A percentile compares a stretch with the other conserved stretches of the same genome.
These are phyloP conservation scores for Leptothorax acervorum DNA, from an alignment of 2,888 invertebrate genomes.

Conservation along the genomic window DNA sequence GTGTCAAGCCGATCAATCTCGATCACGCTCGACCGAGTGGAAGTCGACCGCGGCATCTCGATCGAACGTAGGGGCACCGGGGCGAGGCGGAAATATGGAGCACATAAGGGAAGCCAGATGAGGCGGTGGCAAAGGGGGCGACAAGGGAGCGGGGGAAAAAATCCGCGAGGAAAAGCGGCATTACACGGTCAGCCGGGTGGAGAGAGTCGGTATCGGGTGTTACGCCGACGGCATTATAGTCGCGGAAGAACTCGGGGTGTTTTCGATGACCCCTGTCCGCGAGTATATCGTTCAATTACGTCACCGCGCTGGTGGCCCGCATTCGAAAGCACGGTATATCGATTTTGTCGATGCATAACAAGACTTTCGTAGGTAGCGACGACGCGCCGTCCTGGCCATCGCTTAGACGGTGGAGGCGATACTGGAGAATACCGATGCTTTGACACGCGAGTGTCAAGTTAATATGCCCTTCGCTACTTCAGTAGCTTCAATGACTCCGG, in stretches of 20 bases:
- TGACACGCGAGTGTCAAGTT: slow-evolving; percentile 4
- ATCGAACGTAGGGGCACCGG: slow-evolving; percentile 43
- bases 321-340: slow-evolving; percentile 72
- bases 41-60: slow-evolving; percentile 74
- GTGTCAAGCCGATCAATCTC: slow-evolving; percentile 79
- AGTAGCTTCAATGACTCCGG: slow-evolving; percentile 7
- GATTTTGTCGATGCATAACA: slow-evolving; percentile 69
- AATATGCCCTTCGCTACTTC: slow-evolving; percentile 22
- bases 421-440: slow-evolving; percentile 1
- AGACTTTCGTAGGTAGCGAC: slow-evolving; percentile 42
- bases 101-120: slow-evolving; percentile 41
- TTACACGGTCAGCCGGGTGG: slow-evolving; percentile 37
- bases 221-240: slow-evolving; percentile 37
- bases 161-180: slow-evolving; percentile 45
- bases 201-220: slow-evolving; percentile 3
- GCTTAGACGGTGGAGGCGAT: not conserved
- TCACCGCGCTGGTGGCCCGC: slow-evolving; percentile 75
- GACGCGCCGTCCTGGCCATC: not conserved
- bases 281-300: slow-evolving; percentile 74
- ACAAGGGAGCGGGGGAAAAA: not conserved
- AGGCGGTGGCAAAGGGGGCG: not conserved
- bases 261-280: slow-evolving; percentile 73
- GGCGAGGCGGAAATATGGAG: slow-evolving; percentile 41
- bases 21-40: slow-evolving; percentile 82
- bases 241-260: slow-evolving; percentile 69